Percentiles rank a stretch among this genome's conserved stretches.
phyloP scores from a whole-genome alignment of 30 jellyfish, hydroid and myxozoan species.

The Chironex yamaguchii region DNA sequence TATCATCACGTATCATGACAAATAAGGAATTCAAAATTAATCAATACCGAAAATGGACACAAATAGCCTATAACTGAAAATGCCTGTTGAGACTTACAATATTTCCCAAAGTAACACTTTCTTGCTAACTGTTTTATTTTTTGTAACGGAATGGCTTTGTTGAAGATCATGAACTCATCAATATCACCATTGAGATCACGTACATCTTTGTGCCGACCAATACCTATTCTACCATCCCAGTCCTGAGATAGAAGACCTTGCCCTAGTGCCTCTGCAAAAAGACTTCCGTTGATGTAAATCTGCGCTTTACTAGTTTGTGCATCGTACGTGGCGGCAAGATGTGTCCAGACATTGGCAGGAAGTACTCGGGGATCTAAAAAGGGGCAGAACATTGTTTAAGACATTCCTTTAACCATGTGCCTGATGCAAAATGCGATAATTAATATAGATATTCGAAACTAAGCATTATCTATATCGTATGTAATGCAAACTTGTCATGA shows the following conservation, averaged over 20 bases:
- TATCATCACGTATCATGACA: no score
- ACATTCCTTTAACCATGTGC: no score
- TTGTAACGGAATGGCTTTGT: slow-evolving; percentile 74
- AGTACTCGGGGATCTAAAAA: slow-evolving; percentile 71
- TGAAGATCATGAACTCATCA: slow-evolving; percentile 86
- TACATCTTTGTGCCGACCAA: slow-evolving; percentile 95
- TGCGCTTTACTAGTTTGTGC: slow-evolving; percentile 77
- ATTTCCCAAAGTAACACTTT: slow-evolving; percentile 83
- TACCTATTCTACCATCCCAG: slow-evolving; percentile 93
- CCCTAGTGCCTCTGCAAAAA: slow-evolving; percentile 73
- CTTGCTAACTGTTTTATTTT: slow-evolving; percentile 78
- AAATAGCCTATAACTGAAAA: background rate
- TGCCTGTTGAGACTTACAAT: slow-evolving; percentile 66
- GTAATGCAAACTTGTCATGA: no score
- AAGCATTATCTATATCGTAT: no score
- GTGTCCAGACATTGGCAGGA: slow-evolving; percentile 85
- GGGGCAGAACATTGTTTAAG: background rate
- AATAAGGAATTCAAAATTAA: background rate
- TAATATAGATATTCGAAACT: no score
- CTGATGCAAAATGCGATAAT: no score
- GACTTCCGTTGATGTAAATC: slow-evolving; percentile 89
- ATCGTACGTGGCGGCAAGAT: slow-evolving; percentile 92
- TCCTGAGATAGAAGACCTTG: slow-evolving; percentile 89
- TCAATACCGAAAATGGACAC: background rate
- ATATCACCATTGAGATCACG: slow-evolving; percentile 84